Base-by-base conservation (phyloP, 1,140 invertebrate species). In the Penaeus indicus region DNA sequence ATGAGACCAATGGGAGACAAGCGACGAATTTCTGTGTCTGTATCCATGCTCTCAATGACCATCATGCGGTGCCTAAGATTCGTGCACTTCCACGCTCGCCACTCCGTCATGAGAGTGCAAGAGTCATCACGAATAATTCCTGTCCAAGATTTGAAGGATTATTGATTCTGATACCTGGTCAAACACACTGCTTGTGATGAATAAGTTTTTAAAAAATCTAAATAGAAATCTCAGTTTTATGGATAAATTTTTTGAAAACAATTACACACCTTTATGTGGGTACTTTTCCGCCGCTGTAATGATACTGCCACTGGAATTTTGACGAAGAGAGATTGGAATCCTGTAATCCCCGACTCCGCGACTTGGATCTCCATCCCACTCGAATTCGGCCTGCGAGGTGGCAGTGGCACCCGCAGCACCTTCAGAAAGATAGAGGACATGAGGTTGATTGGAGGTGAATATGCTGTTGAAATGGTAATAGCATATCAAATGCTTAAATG, bases 1-100 rank as follows among this genome's bases (percentile, higher is more conserved):
- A 90, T 88, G 25, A 90, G 67, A 27, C 87, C 90, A 61, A 90
- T 88, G 54, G 90, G 90, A 2, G 90, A 90, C 21, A 90, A 72
- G 7, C 90, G 85, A 11, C 90, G 81, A 78, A 85, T 81, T 79
- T 88, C 85, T 64, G 90, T 89, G 27, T 90, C 90, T 21, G 63
- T 62, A 79, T 90, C 90, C 88, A 90, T 89, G 67, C 85, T 88
- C 79, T 90, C 90, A 3, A 90, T 72, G 61, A 90, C 64, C 69
- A 90, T 63, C 86, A 90, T 87, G 72, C 87, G 72, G 72, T 90
- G 87, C 19, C n/a, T 60, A 0, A 85, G 25, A 10, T 38, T 47
- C 19, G 67, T 84, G 67, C 90, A 90, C 78, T 83, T 69, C 77
- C 83, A 90, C 21, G 83, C 87, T 18, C 79, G 86, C 90, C 90